Conservation (phyloP, 2,113 vertebrate genomes). For the Bettongia penicillata region DNA sequence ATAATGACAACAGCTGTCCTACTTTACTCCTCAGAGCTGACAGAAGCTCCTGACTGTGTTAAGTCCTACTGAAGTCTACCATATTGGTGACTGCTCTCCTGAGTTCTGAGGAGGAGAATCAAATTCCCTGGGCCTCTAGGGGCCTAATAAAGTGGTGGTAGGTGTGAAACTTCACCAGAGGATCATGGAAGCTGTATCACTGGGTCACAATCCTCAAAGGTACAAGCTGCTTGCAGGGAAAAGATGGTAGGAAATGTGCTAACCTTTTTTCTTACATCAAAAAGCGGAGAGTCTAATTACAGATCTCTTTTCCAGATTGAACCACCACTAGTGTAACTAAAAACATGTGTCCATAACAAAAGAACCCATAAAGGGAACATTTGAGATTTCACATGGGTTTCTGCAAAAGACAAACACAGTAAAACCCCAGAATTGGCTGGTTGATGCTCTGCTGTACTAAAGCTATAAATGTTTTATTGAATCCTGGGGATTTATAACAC, state of each 20-base stretch:
- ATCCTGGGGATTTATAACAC: conserved; percentile 74
- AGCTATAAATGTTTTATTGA: conserved; percentile 80
- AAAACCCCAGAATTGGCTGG: conserved; percentile 78
- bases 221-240: conserved; percentile 53
- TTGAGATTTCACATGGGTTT: conserved; percentile 81
- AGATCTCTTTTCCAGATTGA: conserved; percentile 84
- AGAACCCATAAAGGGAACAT: conserved; percentile 82
- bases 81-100: background rate
- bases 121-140: conserved; percentile 18
- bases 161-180: background rate
- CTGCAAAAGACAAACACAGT: conserved; percentile 81
- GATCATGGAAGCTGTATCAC: background rate
- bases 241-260: conserved; percentile 71
- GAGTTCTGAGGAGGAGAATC: conserved; percentile 29
- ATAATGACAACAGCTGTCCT: background rate
- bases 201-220: conserved; percentile 55
- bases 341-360: conserved; percentile 82
- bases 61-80: background rate
- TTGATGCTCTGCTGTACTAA: conserved; percentile 73
- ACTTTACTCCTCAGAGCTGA: background rate
- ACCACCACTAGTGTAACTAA: conserved; percentile 79
- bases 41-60: background rate
- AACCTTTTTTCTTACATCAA: conserved; percentile 58
- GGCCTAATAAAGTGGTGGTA: background rate
- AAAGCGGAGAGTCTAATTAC: conserved; percentile 80